phyloP scores from a whole-genome alignment of 1,140 invertebrate genomes.

The Ridgeia piscesae region DNA sequence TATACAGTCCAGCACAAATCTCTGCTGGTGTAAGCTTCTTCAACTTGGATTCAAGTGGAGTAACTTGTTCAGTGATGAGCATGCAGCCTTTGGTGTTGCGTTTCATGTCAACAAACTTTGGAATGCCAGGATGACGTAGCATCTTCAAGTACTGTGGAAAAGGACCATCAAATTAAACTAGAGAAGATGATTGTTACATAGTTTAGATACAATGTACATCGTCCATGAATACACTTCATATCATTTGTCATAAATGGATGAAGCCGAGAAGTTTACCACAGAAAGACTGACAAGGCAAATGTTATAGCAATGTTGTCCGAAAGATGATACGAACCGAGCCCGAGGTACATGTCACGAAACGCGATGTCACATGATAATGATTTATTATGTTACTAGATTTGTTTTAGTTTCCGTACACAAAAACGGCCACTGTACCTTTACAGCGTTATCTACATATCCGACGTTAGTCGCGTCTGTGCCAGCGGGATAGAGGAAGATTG shows the following conservation, averaged over 20 bases:
- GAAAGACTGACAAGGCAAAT: too few relatives aligned
- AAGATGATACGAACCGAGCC: too few relatives aligned
- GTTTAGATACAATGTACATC: too few relatives aligned
- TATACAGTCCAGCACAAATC: slow-evolving; percentile 43
- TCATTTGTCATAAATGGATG: too few relatives aligned
- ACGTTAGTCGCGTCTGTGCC: neutral
- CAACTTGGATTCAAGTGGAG: slow-evolving; percentile 37
- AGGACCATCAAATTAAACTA: neutral
- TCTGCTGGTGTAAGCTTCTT: slow-evolving; percentile 37
- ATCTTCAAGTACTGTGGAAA: slow-evolving; percentile 38
- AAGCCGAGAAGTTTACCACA: too few relatives aligned
- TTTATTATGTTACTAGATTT: too few relatives aligned
- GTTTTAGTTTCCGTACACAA: neutral
- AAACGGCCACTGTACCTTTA: neutral
- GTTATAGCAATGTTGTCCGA: too few relatives aligned
- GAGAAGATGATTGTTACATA: neutral
- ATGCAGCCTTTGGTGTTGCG: slow-evolving; percentile 34
- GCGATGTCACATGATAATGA: too few relatives aligned
- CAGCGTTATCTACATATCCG: neutral
- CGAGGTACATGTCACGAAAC: too few relatives aligned
- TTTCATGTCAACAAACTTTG: slow-evolving; percentile 38
- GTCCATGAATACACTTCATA: too few relatives aligned
- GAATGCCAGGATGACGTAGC: slow-evolving; percentile 42
- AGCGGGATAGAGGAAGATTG: neutral
- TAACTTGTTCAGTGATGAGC: slow-evolving; percentile 45